Evolutionary conservation across 2,797 vertebrate species (phyloP).

Genomic region (Gouania willdenowi): DNA sequence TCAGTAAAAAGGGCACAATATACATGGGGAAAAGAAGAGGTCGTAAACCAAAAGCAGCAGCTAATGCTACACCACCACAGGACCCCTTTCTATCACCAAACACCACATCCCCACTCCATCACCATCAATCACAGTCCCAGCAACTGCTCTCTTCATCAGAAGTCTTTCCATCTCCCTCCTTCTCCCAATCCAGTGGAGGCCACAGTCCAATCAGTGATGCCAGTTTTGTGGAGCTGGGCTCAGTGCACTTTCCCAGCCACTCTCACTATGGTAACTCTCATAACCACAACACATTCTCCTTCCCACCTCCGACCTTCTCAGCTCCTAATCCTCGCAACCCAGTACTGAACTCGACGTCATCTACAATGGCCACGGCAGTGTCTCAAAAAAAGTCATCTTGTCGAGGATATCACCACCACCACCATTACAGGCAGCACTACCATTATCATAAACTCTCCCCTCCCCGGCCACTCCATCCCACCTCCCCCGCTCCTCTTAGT

Average conservation of each 20-base stretch:
- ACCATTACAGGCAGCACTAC: constrained; percentile 77
- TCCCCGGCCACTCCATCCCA: constrained; percentile 87
- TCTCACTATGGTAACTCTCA: constrained; percentile 77
- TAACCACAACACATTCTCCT: constrained; percentile 78
- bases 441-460: constrained; percentile 79
- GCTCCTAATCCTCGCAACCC: constrained; percentile 71
- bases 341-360: constrained; percentile 38
- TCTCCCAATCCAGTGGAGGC: constrained; percentile 82
- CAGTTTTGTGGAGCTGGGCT: constrained; percentile 91
- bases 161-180: constrained; percentile 87
- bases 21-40: constrained; percentile 98
- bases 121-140: constrained; percentile 80
- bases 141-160: constrained; percentile 75
- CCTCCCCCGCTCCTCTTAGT: constrained; percentile 90
- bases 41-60: constrained; percentile 86
- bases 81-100: constrained; percentile 73
- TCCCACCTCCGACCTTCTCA: constrained; percentile 76
- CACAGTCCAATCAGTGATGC: constrained; percentile 95
- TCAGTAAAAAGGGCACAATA: constrained; percentile 99
- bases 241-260: constrained; percentile 86
- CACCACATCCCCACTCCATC: constrained; percentile 72
- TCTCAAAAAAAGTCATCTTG: constrained; percentile 91
- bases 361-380: constrained; percentile 62
- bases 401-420: constrained; percentile 80
- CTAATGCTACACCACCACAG: constrained; percentile 43